Evolutionary conservation across 2,888 invertebrate species (phyloP).

Genomic region (Caenorhabditis sulstoni): DNA sequence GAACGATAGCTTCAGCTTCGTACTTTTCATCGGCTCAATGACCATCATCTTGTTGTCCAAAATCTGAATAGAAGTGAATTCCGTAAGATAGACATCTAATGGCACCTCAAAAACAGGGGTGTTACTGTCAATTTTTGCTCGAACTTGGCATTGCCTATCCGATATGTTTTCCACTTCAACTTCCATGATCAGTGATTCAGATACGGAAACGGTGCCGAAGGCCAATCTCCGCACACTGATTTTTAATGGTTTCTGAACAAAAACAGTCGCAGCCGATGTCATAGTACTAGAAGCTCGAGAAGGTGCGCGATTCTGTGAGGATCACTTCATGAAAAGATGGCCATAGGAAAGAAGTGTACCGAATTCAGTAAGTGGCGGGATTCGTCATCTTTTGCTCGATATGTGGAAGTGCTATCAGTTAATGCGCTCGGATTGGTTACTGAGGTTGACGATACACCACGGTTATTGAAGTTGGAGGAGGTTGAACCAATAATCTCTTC

Average conservation of each 20-base stretch:
- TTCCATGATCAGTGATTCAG: conserved; percentile 28
- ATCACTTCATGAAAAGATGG: too few relatives aligned
- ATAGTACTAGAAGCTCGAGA: not conserved
- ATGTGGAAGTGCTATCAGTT: too few relatives aligned
- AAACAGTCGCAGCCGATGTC: too few relatives aligned
- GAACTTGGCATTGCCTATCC: conserved; percentile 18
- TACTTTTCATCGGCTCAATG: conserved; percentile 27
- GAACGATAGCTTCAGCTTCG: conserved; percentile 25
- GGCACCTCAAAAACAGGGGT: conserved; percentile 2
- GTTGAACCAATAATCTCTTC: too few relatives aligned
- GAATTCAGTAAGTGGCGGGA: too few relatives aligned
- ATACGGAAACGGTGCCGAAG: conserved; percentile 14
- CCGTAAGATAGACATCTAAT: too few relatives aligned
- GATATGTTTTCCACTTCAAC: conserved; percentile 27
- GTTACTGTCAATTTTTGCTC: conserved; percentile 21
- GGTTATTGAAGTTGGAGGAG: too few relatives aligned
- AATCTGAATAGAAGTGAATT: conserved; percentile 8
- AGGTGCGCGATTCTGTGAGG: conserved; percentile 16
- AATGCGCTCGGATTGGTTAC: too few relatives aligned
- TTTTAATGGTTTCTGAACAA: conserved; percentile 6
- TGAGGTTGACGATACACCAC: too few relatives aligned
- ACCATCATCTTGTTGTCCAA: conserved; percentile 31
- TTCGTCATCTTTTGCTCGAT: too few relatives aligned
- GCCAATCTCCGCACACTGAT: conserved; percentile 18
- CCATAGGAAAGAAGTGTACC: too few relatives aligned